Conservation (phyloP, 2,113 vertebrate species). For the Halichoeres trimaculatus region DNA sequence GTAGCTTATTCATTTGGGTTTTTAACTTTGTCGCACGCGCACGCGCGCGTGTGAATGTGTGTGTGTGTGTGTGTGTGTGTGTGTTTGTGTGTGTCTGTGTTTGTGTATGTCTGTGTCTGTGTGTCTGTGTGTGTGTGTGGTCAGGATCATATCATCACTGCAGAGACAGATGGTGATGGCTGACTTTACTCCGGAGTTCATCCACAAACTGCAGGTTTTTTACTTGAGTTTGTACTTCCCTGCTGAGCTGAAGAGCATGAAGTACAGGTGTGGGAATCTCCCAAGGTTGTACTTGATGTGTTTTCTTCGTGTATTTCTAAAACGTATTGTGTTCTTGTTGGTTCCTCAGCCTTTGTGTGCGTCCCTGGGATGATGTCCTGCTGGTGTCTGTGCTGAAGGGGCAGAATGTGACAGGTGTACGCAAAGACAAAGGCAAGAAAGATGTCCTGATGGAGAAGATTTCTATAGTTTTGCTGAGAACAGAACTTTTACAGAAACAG, state of each 20-base stretch:
- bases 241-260: conserved; percentile 70
- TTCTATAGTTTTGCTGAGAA: conserved; percentile 78
- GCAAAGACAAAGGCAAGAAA: conserved; percentile 80
- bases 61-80: background rate
- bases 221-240: conserved; percentile 79
- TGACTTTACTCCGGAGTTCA: conserved; percentile 77
- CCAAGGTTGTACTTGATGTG: background rate
- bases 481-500: conserved; percentile 75
- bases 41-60: too few relatives aligned
- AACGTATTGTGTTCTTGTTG: background rate
- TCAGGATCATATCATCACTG: conserved; percentile 79
- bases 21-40: too few relatives aligned
- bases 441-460: conserved; percentile 76
- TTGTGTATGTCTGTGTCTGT: background rate
- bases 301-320: background rate
- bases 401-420: conserved; percentile 83
- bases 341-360: conserved; percentile 77
- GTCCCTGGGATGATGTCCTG: conserved; percentile 85
- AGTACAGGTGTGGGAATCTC: conserved; percentile 71
- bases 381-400: conserved; percentile 86
- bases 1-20: background rate
- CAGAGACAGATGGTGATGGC: conserved; percentile 83
- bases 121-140: background rate
- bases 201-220: conserved; percentile 80
- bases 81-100: background rate